Evolutionary conservation across 2,888 invertebrate genomes (phyloP), one percentile per base, ranked within the genome.

Genomic region (Epicampocera succincta): DNA sequence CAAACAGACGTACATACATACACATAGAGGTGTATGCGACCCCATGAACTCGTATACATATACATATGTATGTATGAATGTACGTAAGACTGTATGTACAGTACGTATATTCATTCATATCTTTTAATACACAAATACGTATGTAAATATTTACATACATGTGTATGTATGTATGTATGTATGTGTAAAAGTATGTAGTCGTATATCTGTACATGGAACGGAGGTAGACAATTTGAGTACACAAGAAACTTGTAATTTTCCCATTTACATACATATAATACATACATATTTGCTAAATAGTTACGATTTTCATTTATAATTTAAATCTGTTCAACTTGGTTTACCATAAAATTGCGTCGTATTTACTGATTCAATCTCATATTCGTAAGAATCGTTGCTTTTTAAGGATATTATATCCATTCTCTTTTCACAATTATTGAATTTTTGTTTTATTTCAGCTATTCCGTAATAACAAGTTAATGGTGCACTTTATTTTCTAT

Each of bases 261-360:
- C 17, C 17, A 15, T 3, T 33, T 33, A 33, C 33, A 33, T 9
- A 33, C 5, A n/a, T n/a, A n/a, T 25, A 25, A 25, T 25, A 25
- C 25, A 5, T 25, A 25, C 25, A 25, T 25, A 25, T 25, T 2
- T 25, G 5, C 5, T 25, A 25, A 3, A 5, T 25, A 25, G 25
- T 25, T 15, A 54, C 1, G 3, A n/a, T 33, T 56, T 33, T 12
- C 9, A 2, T 56, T 17, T 33, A 33, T 42, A 0, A 6, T 3
- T 33, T 33, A 33, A 33, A 33, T 9, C 33, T 9, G 8, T 33
- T 33, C 8, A 33, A 33, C 13, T 61, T 44, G 8, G 42, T 61
- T 83, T 83, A 84, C 84, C 84, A 68, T 56, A 66, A 72, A 83
- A 75, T 52, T 83, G 81, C 52, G 69, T 46, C 52, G 76, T 48